Percentiles rank a stretch among this genome's conserved stretches.
Evolutionary conservation across 2,888 invertebrate genomes (phyloP).

Genomic region (Drosophila ezoana): DNA sequence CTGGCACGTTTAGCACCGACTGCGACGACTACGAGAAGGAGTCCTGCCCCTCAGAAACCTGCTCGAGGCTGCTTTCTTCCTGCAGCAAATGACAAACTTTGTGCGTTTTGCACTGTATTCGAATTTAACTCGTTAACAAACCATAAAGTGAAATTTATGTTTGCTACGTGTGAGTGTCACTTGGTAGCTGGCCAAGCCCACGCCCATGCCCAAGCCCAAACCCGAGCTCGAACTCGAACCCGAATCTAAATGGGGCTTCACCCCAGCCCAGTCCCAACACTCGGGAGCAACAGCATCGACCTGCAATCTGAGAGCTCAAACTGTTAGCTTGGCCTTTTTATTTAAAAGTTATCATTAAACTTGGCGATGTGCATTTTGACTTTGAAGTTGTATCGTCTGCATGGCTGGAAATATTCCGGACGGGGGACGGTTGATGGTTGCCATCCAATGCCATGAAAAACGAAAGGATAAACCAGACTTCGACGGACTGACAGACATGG

Average conservation of each 20-base stretch:
- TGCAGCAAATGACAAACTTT: slow-evolving; percentile 70
- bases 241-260: not conserved
- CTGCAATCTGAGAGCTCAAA: slow-evolving; percentile 54
- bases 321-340: slow-evolving; percentile 54
- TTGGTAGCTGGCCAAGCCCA: slow-evolving; percentile 4
- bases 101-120: slow-evolving; percentile 69
- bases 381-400: slow-evolving; percentile 57
- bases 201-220: not conserved
- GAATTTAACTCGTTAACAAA: slow-evolving; percentile 77
- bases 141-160: slow-evolving; percentile 78
- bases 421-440: not conserved
- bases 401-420: not conserved
- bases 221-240: not conserved
- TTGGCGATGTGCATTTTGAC: slow-evolving; percentile 60
- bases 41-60: not conserved
- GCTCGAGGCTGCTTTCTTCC: slow-evolving; percentile 37
- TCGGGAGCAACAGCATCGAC: slow-evolving; percentile 16
- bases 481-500: slow-evolving; percentile 25
- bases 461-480: slow-evolving; percentile 60
- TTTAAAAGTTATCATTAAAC: slow-evolving; percentile 69
- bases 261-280: not conserved
- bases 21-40: not conserved
- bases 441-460: slow-evolving; percentile 64
- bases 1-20: slow-evolving; percentile 51
- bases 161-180: slow-evolving; percentile 68